Conservation (phyloP, 2,797 vertebrate species). For the Pitangus sulphuratus region DNA sequence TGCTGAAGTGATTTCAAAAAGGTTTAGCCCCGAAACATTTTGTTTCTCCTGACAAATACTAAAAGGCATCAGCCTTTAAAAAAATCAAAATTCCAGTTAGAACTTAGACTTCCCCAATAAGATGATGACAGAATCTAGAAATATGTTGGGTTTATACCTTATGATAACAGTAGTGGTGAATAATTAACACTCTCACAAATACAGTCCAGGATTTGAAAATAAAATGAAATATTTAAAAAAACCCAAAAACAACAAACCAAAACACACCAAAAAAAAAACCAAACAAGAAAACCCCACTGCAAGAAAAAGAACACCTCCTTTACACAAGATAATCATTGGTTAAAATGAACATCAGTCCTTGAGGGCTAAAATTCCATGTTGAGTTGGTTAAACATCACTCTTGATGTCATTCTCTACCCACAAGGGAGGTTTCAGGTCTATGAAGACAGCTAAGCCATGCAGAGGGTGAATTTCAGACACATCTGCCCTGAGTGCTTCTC, state of each 20-base stretch:
- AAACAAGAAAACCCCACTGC: background rate
- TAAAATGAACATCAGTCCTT: background rate
- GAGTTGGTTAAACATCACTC: background rate
- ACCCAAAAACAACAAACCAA: accelerated
- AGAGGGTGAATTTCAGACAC: background rate
- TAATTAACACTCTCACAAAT: background rate
- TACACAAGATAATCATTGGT: background rate
- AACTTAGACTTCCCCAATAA: background rate
- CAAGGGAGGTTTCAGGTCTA: background rate
- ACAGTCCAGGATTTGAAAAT: background rate
- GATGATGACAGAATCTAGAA: background rate
- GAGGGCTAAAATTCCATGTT: background rate
- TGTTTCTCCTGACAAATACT: background rate
- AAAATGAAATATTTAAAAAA: background rate
- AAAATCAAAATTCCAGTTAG: background rate
- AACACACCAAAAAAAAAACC: accelerated
- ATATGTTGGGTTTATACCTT: background rate
- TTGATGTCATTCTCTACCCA: background rate
- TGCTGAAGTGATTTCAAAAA: background rate
- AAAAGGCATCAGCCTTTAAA: background rate
- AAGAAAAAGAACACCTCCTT: background rate
- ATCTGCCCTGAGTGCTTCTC: background rate
- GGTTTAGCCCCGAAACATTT: background rate
- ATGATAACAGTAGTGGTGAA: background rate
- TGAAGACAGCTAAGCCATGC: background rate